Base-by-base conservation (phyloP, 2,888 invertebrate genomes). In the Ectropis crepuscularia region DNA sequence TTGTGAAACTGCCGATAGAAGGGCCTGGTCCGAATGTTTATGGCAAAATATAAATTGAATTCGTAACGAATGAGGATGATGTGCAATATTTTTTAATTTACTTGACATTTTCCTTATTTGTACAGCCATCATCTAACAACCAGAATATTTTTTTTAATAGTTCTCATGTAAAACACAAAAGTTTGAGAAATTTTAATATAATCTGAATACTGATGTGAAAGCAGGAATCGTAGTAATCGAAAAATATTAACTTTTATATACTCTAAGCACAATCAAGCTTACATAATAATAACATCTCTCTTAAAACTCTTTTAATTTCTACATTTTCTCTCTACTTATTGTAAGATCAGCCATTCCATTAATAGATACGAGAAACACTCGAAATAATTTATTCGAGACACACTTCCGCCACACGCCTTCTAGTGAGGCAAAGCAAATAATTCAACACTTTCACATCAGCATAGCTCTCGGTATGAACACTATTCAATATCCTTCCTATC, bases 201-300 rank as follows among this genome's bases (percentile, higher is more conserved):
- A 39, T 10, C 12, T 46, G 37, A n/a, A 63, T 50, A 59, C 54
- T 59, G 58, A 46, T 59, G 50, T 59, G 63, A 55, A 59, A 63
- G 50, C 12, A 50, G 36, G 41, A 53, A 10, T 6, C 46, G 47
- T 53, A 46, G 37, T 11, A 9, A 41, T 6, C 4, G 7, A 6
- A 38, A 39, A 39, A 38, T 41, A 8, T 41, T 41, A 6, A 42
- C 8, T 9, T 47, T 6, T 10, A n/a, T 1, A 51, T 5, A 41
- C 41, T 51, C 10, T 0, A 51, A 51, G 51, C 51, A 51, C 28
- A 10, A 39, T 11, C 16, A 37, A 28, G 16, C n/a, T 46, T 38
- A 46, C 12, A 54, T 12, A 37, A 54, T 45, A 38, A 11, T 41
- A 41, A 51, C 6, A 11, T 43, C 42, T 43, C 51, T 51, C 41